These are phyloP conservation scores for Strigops habroptila DNA, from an alignment of 2,113 vertebrate genomes.

Conservation along the genomic window DNA sequence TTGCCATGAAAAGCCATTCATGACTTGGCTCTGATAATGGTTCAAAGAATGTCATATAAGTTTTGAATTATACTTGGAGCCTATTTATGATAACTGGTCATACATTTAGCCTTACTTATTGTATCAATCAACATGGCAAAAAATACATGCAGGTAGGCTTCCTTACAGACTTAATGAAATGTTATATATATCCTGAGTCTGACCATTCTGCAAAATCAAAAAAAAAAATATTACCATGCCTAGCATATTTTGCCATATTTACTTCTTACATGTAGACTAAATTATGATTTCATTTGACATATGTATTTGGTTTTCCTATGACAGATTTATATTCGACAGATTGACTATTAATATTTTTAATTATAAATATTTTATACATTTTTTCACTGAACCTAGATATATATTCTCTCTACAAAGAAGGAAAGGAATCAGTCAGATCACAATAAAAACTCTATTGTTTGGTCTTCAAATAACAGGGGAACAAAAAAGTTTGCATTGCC, in stretches of 20 bases:
- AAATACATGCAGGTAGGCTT: not conserved
- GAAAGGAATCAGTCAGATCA: not conserved
- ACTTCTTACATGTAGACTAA: not conserved
- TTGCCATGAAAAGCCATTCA: not conserved
- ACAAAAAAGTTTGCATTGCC: not conserved
- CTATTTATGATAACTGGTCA: not conserved
- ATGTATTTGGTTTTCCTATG: not conserved
- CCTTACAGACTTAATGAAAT: not conserved
- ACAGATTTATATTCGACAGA: not conserved
- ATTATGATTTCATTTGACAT: not conserved
- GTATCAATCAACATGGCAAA: not conserved
- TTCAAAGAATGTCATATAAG: not conserved
- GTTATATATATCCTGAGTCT: not conserved
- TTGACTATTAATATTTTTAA: not conserved
- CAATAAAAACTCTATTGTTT: not conserved
- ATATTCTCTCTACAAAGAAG: not conserved
- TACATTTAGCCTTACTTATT: not conserved
- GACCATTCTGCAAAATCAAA: not conserved
- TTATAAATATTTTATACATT: not conserved
- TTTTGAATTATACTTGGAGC: not conserved
- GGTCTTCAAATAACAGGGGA: not conserved
- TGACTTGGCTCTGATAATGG: constrained; percentile 17
- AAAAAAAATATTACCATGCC: not conserved
- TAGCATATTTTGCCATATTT: not conserved
- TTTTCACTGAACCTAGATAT: not conserved